Conservation (phyloP, 2,888 invertebrate genomes). For the Malacosoma neustria region DNA sequence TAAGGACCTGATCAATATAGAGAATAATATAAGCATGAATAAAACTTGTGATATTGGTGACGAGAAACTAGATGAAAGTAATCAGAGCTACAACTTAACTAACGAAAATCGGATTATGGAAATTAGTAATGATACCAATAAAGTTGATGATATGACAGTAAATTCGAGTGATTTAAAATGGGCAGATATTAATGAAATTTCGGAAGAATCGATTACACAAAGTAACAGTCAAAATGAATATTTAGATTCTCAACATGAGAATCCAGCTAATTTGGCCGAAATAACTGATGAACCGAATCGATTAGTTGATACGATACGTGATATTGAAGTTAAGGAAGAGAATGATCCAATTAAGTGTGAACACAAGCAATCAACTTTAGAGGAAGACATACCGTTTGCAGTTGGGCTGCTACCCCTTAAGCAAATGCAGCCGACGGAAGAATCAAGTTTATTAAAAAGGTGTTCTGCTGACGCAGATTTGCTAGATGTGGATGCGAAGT, state of each 20-base stretch:
- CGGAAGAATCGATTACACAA: slow-evolving; percentile 6
- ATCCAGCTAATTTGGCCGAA: slow-evolving; percentile 36
- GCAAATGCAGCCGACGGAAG: slow-evolving; percentile 34
- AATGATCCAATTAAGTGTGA: slow-evolving; percentile 25
- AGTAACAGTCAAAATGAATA: slow-evolving; percentile 13
- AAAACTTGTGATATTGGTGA: slow-evolving; percentile 17
- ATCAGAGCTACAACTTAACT: slow-evolving; percentile 20
- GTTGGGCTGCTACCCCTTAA: slow-evolving; percentile 58
- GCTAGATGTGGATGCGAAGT: slow-evolving; percentile 48
- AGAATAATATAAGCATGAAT: slow-evolving; percentile 44
- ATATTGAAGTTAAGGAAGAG: slow-evolving; percentile 31
- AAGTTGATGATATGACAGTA: slow-evolving; percentile 6
- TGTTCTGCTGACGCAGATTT: slow-evolving; percentile 31
- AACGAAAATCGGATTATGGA: slow-evolving; percentile 17
- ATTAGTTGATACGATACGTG: slow-evolving; percentile 29
- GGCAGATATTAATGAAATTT: slow-evolving; percentile 24
- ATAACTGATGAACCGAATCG: slow-evolving; percentile 25
- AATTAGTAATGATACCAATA: slow-evolving; percentile 8
- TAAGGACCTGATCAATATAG: slow-evolving; percentile 62
- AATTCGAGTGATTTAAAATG: slow-evolving; percentile 22
- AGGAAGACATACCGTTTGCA: slow-evolving; percentile 59
- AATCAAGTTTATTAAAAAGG: slow-evolving; percentile 38
- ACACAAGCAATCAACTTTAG: slow-evolving; percentile 24
- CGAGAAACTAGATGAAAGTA: slow-evolving; percentile 19
- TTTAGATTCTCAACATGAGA: slow-evolving; percentile 21